These are phyloP conservation scores for Drosophila sordidula DNA, from an alignment of 2,888 invertebrate genomes.

Conservation along the genomic window DNA sequence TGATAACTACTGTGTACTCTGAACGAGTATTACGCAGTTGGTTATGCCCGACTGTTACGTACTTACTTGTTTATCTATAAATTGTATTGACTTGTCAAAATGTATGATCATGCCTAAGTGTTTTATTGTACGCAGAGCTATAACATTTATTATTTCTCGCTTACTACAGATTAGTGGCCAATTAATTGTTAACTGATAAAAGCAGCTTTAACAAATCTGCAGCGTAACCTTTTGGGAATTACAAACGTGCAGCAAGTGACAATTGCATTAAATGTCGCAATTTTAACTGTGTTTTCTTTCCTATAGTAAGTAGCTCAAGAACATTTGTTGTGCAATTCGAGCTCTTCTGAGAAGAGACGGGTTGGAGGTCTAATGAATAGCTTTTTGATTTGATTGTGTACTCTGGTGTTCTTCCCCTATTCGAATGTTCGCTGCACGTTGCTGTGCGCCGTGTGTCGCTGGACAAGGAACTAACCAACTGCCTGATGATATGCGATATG, in stretches of 20 bases:
- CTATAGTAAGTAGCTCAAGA: not conserved
- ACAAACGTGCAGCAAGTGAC: slow-evolving; percentile 3
- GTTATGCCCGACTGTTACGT: too few species aligned
- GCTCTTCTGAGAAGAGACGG: not conserved
- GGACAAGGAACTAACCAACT: slow-evolving; percentile 12
- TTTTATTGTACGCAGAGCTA: too few species aligned
- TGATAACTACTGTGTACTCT: too few species aligned
- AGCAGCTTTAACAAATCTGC: not conserved
- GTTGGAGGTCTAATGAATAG: not conserved
- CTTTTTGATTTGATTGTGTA: slow-evolving; percentile 3
- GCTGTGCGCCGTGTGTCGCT: too few species aligned
- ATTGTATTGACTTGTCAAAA: slow-evolving; percentile 2
- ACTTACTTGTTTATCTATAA: not conserved
- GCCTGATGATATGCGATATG: slow-evolving; percentile 9
- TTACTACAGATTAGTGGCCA: not conserved
- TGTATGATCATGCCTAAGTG: not conserved
- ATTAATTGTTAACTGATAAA: not conserved
- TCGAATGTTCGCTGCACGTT: not conserved
- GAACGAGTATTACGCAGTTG: too few species aligned
- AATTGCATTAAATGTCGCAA: not conserved
- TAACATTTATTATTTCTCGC: too few species aligned
- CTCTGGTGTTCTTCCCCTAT: slow-evolving; percentile 10
- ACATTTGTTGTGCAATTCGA: not conserved
- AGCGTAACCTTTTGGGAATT: slow-evolving; percentile 5
- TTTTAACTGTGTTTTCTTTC: not conserved